A percentile compares a stretch with the other conserved stretches of the same genome.
phyloP scores from a whole-genome alignment of 2,888 invertebrate species.

The Eumacrocentrus americanus region DNA sequence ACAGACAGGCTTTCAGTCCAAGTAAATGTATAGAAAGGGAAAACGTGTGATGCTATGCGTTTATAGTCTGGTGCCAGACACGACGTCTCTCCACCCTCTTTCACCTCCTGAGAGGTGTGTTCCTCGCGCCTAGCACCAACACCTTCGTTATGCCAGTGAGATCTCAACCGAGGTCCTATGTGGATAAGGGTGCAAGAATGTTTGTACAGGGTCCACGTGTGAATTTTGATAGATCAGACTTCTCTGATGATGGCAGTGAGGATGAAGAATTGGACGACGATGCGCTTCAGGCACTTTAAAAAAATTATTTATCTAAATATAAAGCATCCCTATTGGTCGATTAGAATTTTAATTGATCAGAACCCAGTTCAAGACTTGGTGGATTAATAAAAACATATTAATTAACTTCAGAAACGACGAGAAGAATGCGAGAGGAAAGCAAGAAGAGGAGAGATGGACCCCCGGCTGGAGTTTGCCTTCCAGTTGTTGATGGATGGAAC shows the following conservation, averaged over 20 bases:
- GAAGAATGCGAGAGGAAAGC: slow-evolving; percentile 94
- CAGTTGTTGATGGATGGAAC: slow-evolving; percentile 87
- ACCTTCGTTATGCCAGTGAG: slow-evolving; percentile 31
- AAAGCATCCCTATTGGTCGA: background rate
- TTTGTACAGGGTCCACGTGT: slow-evolving; percentile 54
- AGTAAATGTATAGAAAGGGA: background rate
- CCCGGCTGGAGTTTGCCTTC: slow-evolving; percentile 87
- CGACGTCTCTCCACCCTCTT: slow-evolving; percentile 38
- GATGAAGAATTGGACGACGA: slow-evolving; percentile 53
- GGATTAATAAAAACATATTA: slow-evolving; percentile 13
- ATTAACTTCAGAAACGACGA: slow-evolving; percentile 68
- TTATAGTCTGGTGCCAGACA: slow-evolving; percentile 52
- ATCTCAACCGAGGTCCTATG: slow-evolving; percentile 19
- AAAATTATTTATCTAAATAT: background rate
- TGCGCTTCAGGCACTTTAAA: slow-evolving; percentile 51
- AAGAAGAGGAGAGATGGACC: slow-evolving; percentile 90
- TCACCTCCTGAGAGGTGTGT: slow-evolving; percentile 26
- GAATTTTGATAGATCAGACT: slow-evolving; percentile 47
- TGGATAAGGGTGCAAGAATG: slow-evolving; percentile 42
- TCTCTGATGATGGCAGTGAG: slow-evolving; percentile 52
- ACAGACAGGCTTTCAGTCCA: background rate
- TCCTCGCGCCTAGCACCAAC: slow-evolving; percentile 21
- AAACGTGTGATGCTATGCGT: slow-evolving; percentile 40
- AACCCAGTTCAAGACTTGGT: background rate
- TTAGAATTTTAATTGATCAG: too few relatives aligned